Percentiles rank a stretch among this genome's conserved stretches.
These are phyloP conservation scores for Listrodromus nycthemerus DNA, from an alignment of 2,888 invertebrate species.

Conservation along the genomic window DNA sequence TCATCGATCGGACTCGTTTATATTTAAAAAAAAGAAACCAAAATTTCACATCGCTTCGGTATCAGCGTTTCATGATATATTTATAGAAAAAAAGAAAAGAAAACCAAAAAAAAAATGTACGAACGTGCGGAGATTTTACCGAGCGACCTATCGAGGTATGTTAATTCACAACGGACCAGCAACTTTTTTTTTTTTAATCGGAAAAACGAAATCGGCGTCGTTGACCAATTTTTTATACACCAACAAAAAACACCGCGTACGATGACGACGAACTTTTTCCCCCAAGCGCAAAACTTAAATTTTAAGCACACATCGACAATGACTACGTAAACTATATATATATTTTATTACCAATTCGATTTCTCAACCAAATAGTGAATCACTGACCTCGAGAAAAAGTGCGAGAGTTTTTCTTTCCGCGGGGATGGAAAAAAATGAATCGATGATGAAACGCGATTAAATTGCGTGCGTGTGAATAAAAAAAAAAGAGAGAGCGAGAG, in stretches of 20 bases:
- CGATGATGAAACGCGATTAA: slow-evolving; percentile 28
- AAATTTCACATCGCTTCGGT: slow-evolving; percentile 13
- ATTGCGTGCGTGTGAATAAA: slow-evolving; percentile 48
- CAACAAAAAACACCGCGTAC: slow-evolving; percentile 57
- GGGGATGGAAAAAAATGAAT: slow-evolving; percentile 5
- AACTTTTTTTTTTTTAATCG: slow-evolving; percentile 12
- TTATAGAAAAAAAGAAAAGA: slow-evolving; percentile 46
- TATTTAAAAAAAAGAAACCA: slow-evolving; percentile 36
- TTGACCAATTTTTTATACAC: slow-evolving; percentile 79
- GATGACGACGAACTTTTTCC: slow-evolving; percentile 55
- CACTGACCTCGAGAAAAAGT: slow-evolving; percentile 62
- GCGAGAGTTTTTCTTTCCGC: slow-evolving; percentile 36
- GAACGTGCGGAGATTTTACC: slow-evolving; percentile 25
- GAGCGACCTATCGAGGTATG: slow-evolving; percentile 20
- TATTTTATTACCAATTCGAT: slow-evolving; percentile 82
- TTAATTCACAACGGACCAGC: slow-evolving; percentile 57
- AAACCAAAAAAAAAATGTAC: slow-evolving; percentile 56
- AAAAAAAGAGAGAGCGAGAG: slow-evolving; percentile 18
- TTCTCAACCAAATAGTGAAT: slow-evolving; percentile 75
- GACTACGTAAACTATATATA: slow-evolving; percentile 71
- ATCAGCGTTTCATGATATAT: slow-evolving; percentile 58
- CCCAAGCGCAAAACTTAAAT: slow-evolving; percentile 55
- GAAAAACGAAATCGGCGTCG: slow-evolving; percentile 60
- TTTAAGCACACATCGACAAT: slow-evolving; percentile 75
- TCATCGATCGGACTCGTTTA: slow-evolving; percentile 70